Percentiles rank a stretch among this genome's conserved stretches.
These are phyloP conservation scores for Sipha maydis DNA, from an alignment of 2,888 invertebrate genomes.

Conservation along the genomic window DNA sequence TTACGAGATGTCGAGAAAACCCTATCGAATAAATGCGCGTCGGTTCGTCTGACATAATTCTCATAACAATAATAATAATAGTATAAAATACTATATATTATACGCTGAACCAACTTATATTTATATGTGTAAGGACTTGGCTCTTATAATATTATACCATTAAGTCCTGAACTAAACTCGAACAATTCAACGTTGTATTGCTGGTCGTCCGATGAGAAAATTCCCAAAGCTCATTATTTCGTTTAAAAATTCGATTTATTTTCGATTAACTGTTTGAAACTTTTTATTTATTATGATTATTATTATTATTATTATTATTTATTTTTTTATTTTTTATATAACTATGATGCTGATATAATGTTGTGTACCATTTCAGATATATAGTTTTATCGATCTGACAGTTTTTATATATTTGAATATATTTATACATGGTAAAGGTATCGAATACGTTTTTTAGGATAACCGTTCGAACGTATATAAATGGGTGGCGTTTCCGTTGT, in stretches of 20 bases:
- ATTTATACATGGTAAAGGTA: too few species aligned
- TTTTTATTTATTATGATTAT: neutral
- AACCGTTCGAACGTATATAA: too few species aligned
- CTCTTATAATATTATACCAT: neutral
- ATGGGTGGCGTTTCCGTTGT: neutral
- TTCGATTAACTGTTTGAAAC: neutral
- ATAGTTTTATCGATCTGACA: neutral
- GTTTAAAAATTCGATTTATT: neutral
- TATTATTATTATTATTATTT: neutral
- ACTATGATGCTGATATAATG: neutral
- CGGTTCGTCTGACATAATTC: neutral
- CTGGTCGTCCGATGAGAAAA: neutral
- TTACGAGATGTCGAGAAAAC: neutral
- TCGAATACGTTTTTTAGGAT: too few species aligned
- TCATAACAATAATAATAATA: neutral
- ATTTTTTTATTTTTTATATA: too few species aligned
- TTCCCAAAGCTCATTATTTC: neutral
- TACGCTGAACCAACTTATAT: neutral
- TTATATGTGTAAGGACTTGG: neutral
- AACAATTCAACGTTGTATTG: neutral
- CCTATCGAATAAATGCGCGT: neutral
- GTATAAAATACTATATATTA: neutral
- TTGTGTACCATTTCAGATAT: neutral
- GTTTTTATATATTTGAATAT: neutral
- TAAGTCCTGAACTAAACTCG: neutral